phyloP scores from a whole-genome alignment of 2,888 invertebrate species.

The Drosophila longiperda region DNA sequence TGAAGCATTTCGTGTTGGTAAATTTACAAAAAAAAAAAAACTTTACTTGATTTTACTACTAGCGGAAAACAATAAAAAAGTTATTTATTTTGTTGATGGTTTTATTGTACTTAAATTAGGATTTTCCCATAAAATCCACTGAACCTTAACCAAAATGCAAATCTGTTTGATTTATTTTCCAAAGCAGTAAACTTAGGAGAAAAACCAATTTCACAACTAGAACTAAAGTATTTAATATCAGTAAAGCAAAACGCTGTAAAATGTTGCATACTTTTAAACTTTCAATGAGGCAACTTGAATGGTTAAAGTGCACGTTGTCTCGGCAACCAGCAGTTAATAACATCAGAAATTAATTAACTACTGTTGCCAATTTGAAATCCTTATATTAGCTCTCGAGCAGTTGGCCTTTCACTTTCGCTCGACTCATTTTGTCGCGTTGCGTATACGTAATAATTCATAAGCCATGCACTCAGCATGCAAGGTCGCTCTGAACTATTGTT shows the following conservation, averaged over 20 bases:
- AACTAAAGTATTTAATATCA: neutral
- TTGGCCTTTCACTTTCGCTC: constrained; percentile 15
- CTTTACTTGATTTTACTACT: neutral
- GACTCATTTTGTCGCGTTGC: constrained; percentile 60
- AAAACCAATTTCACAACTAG: neutral
- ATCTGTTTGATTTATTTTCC: neutral
- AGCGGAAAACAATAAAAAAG: neutral
- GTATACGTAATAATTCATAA: constrained; percentile 79
- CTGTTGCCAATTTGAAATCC: constrained; percentile 14
- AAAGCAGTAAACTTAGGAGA: neutral
- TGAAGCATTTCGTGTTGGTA: neutral
- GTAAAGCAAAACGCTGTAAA: neutral
- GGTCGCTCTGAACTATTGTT: constrained; percentile 50
- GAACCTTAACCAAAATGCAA: neutral
- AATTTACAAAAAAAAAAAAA: neutral
- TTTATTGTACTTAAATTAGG: neutral
- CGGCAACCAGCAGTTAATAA: neutral
- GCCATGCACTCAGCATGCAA: constrained; percentile 59
- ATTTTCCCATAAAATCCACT: neutral
- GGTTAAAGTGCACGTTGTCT: neutral
- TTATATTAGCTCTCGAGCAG: constrained; percentile 21
- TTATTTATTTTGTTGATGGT: neutral
- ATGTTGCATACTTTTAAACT: constrained; percentile 24
- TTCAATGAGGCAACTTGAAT: neutral
- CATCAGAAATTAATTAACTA: neutral